phyloP scores from a whole-genome alignment of 2,797 vertebrate species.

The Tenualosa ilisha region DNA sequence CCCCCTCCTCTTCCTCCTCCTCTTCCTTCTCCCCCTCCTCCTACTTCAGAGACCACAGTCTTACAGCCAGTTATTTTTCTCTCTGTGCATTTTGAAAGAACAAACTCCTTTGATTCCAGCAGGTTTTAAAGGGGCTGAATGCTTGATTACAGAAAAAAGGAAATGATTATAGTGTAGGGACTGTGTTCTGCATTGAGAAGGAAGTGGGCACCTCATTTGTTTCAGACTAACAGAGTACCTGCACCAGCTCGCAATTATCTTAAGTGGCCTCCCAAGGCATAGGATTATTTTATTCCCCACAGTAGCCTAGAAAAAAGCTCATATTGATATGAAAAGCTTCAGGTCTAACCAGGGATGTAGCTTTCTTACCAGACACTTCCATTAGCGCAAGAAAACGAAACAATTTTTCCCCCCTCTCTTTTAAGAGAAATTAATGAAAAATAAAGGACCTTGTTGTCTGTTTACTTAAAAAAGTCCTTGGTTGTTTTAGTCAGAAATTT shows the following conservation, averaged over 20 bases:
- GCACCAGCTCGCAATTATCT: conserved; percentile 59
- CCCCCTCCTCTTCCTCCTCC: neutral
- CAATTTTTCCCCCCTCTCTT: no score
- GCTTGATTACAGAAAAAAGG: conserved; percentile 59
- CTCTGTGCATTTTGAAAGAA: neutral
- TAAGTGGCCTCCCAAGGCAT: conserved; percentile 58
- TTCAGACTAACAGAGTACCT: conserved; percentile 50
- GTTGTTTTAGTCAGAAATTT: neutral
- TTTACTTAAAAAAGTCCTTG: neutral
- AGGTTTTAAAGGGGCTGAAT: conserved; percentile 51
- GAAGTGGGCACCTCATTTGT: conserved; percentile 50
- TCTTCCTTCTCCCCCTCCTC: no score
- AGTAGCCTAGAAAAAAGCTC: conserved; percentile 39
- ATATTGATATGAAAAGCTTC: conserved; percentile 29
- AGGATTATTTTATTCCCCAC: conserved; percentile 47
- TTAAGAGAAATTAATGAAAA: no score
- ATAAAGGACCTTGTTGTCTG: neutral
- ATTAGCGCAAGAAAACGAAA: neutral
- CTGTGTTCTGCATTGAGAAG: conserved; percentile 45
- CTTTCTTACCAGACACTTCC: neutral
- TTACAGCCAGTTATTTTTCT: neutral
- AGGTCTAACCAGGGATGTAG: neutral
- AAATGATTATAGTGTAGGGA: conserved; percentile 54
- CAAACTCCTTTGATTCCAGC: conserved; percentile 47
- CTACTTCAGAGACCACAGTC: neutral